Percentiles rank a stretch among this genome's conserved stretches.
Conservation (phyloP, 2,797 vertebrate species). For the Malacoctenus gilli region DNA sequence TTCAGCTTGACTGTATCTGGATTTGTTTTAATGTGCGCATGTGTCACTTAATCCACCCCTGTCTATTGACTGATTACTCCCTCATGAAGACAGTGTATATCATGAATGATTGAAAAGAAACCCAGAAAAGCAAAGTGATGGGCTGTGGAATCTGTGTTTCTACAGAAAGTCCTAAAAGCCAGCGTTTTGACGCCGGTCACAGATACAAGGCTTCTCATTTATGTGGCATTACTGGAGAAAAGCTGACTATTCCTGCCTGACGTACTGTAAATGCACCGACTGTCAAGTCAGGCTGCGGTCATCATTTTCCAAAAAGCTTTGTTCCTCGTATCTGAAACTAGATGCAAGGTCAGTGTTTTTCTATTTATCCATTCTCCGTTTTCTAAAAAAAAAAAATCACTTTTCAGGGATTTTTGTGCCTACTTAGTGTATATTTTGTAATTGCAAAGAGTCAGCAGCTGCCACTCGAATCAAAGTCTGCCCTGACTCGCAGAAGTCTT, state of each 20-base stretch:
- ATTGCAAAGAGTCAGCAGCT: neutral
- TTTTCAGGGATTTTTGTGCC: neutral
- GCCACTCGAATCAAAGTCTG: neutral
- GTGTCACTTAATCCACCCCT: neutral
- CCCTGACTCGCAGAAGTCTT: too few relatives aligned
- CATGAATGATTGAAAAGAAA: neutral
- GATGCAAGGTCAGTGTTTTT: neutral
- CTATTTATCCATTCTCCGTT: neutral
- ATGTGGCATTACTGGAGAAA: constrained; percentile 5
- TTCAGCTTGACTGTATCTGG: neutral
- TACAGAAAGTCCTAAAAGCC: neutral
- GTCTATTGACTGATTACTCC: neutral
- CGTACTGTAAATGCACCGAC: constrained; percentile 1
- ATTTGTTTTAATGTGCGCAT: neutral
- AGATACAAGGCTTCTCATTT: neutral
- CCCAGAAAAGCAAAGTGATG: neutral
- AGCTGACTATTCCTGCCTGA: neutral
- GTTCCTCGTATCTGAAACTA: neutral
- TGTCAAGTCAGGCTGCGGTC: neutral
- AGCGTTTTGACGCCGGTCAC: neutral
- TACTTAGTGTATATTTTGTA: neutral
- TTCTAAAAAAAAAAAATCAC: neutral
- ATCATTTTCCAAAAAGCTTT: constrained; percentile 6
- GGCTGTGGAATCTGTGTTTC: neutral
- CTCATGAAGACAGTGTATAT: neutral